Evolutionary conservation across 2,888 invertebrate species (phyloP).

Genomic region (Agrilus biguttatus): DNA sequence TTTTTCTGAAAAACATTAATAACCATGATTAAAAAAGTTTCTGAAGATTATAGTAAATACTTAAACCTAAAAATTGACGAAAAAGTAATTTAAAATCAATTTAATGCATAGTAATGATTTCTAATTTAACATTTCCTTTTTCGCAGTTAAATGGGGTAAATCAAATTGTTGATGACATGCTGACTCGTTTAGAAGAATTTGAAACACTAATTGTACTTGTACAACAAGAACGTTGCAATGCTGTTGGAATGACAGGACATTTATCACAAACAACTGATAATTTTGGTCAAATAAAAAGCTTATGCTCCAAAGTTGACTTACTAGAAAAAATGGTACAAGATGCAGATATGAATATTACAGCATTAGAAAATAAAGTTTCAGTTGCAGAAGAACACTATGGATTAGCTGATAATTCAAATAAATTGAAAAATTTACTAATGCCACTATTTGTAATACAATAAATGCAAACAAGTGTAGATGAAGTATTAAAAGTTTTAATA

Average conservation of each 20-base stretch:
- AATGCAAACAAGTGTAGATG: no score
- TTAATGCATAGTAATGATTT: not conserved
- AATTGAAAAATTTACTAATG: slow-evolving; percentile 40
- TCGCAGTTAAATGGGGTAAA: slow-evolving; percentile 33
- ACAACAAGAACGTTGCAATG: slow-evolving; percentile 31
- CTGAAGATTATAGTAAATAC: slow-evolving; percentile 78
- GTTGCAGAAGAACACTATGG: slow-evolving; percentile 46
- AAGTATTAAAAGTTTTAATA: no score
- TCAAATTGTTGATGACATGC: slow-evolving; percentile 50
- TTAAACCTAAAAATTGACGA: slow-evolving; percentile 83
- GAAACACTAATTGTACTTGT: slow-evolving; percentile 46
- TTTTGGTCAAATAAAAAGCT: slow-evolving; percentile 34
- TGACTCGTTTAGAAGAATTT: slow-evolving; percentile 50
- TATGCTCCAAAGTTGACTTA: slow-evolving; percentile 40
- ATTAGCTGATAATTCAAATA: slow-evolving; percentile 37
- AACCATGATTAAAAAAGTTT: slow-evolving; percentile 32
- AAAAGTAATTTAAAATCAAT: slow-evolving; percentile 12
- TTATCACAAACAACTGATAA: slow-evolving; percentile 38
- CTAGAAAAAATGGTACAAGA: slow-evolving; percentile 38
- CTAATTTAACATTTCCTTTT: not conserved
- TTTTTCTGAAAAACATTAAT: no score
- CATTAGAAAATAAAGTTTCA: slow-evolving; percentile 42
- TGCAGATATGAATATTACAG: slow-evolving; percentile 37
- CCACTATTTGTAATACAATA: slow-evolving; percentile 21
- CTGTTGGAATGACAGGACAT: slow-evolving; percentile 29